Evolutionary conservation across 2,113 vertebrate genomes (phyloP).

Genomic region (Ageneiosus marmoratus): DNA sequence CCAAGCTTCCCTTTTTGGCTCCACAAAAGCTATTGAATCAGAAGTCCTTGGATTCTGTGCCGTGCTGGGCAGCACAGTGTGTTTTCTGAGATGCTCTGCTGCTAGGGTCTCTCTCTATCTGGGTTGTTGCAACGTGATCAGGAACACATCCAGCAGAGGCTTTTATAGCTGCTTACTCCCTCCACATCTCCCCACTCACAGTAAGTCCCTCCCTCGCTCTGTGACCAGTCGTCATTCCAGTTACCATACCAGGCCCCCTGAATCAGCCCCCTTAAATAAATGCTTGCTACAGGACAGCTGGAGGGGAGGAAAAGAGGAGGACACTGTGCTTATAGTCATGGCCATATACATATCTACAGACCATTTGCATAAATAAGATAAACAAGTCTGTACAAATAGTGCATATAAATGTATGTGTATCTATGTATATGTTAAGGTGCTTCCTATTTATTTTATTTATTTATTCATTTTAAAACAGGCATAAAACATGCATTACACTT

Average conservation of each 20-base stretch:
- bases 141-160: slow-evolving; percentile 50
- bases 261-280: slow-evolving; percentile 71
- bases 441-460: neutral
- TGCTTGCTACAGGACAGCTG: slow-evolving; percentile 49
- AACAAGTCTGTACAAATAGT: neutral
- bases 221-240: slow-evolving; percentile 59
- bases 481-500: neutral
- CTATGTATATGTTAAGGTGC: neutral
- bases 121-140: slow-evolving; percentile 49
- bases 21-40: neutral
- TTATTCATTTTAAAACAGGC: neutral
- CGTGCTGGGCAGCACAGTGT: slow-evolving; percentile 7
- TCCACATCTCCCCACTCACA: slow-evolving; percentile 50
- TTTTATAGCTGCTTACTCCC: slow-evolving; percentile 69
- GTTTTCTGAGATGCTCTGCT: slow-evolving; percentile 13
- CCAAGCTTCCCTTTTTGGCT: neutral
- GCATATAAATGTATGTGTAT: neutral
- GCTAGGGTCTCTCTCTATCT: slow-evolving; percentile 36
- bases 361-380: neutral
- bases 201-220: slow-evolving; percentile 44
- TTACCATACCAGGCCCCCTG: slow-evolving; percentile 59
- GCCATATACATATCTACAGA: neutral
- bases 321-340: neutral
- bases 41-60: slow-evolving; percentile 20
- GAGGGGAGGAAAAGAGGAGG: slow-evolving; percentile 37